phyloP scores from a whole-genome alignment of 1,140 invertebrate genomes.

The Pogonomyrmex californicus region DNA sequence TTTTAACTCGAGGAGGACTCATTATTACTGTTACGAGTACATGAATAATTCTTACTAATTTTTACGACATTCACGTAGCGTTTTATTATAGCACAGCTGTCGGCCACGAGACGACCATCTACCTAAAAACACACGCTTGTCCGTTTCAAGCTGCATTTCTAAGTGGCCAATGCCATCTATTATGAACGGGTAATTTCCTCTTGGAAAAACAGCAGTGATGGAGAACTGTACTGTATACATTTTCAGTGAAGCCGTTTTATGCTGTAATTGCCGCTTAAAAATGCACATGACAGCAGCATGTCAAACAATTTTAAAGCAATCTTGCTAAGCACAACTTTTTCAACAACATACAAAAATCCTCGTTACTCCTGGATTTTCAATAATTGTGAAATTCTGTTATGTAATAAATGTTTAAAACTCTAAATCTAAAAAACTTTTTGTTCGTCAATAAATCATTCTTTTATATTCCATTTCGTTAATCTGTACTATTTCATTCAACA shows the following conservation, averaged over 20 bases:
- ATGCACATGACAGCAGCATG: conserved; percentile 24
- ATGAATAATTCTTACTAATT: conserved; percentile 63
- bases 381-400: background rate
- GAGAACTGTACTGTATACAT: background rate
- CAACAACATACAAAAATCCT: background rate
- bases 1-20: conserved; percentile 33
- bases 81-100: conserved; percentile 40
- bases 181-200: conserved; percentile 52
- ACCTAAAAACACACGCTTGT: conserved; percentile 40
- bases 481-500: background rate
- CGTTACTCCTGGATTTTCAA: background rate
- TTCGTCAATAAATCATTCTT: background rate
- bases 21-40: conserved; percentile 23
- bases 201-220: conserved; percentile 47
- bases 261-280: conserved; percentile 47
- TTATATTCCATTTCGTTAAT: background rate
- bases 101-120: conserved; percentile 20
- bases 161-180: conserved; percentile 49
- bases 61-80: conserved; percentile 44
- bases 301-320: conserved; percentile 36
- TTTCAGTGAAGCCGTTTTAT: conserved; percentile 30
- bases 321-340: background rate
- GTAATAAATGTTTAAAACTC: background rate
- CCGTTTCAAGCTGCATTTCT: conserved; percentile 54
- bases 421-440: background rate